phyloP scores from a whole-genome alignment of 1,140 invertebrate genomes.

The Drosophila littoralis region DNA sequence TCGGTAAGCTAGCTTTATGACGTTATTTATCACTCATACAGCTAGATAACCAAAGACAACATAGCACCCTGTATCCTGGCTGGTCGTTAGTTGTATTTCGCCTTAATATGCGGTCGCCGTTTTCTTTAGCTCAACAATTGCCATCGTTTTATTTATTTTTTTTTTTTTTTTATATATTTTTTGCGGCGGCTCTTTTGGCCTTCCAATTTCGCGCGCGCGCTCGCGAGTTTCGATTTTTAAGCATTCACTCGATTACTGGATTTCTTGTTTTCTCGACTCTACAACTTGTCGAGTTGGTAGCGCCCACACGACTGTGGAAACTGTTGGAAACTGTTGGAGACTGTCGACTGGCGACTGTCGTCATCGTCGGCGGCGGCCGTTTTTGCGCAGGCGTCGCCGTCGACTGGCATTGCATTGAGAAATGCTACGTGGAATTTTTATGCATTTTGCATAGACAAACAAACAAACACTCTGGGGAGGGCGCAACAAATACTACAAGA shows the following conservation, averaged over 20 bases:
- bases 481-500: conserved; percentile 5
- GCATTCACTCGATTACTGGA: conserved; percentile 54
- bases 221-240: conserved; percentile 26
- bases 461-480: conserved; percentile 17
- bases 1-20: conserved; percentile 85
- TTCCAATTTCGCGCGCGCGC: conserved; percentile 44
- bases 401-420: conserved; percentile 64
- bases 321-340: conserved; percentile 7
- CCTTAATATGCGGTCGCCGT: conserved; percentile 12
- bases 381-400: conserved; percentile 72
- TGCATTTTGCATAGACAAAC: conserved; percentile 73
- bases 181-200: conserved; percentile 20
- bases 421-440: conserved; percentile 70
- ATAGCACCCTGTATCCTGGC: conserved; percentile 73
- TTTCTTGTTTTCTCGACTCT: conserved; percentile 27
- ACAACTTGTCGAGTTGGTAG: conserved; percentile 49
- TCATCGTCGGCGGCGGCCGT: conserved; percentile 41
- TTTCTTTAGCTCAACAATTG: conserved; percentile 9
- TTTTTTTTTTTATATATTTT: neutral
- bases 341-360: conserved; percentile 43
- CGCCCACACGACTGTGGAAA: conserved; percentile 45
- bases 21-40: conserved; percentile 85
- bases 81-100: conserved; percentile 11
- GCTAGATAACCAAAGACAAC: conserved; percentile 85
- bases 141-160: conserved; percentile 6